These are phyloP conservation scores for Bombylius major DNA, from an alignment of 2,888 invertebrate species.

Conservation along the genomic window DNA sequence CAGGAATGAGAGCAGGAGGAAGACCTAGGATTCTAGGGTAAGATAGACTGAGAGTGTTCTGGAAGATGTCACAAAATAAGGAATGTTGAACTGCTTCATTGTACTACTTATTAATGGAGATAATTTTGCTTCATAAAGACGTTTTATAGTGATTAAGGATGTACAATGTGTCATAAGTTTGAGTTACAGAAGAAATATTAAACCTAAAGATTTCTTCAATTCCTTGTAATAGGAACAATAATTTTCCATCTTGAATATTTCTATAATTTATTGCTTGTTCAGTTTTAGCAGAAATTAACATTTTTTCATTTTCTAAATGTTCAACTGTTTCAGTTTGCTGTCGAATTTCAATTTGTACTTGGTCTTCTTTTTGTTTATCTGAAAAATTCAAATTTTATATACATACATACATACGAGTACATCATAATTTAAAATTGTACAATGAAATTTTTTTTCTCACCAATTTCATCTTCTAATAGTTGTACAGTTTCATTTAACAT, in stretches of 20 bases:
- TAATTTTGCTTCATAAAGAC: too few species aligned
- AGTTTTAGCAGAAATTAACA: slow-evolving; percentile 20
- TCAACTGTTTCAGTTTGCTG: slow-evolving; percentile 30
- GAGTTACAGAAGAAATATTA: too few species aligned
- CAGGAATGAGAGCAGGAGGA: too few species aligned
- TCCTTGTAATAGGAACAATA: slow-evolving; percentile 36
- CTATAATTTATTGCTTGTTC: slow-evolving; percentile 22
- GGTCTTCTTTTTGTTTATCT: slow-evolving; percentile 31
- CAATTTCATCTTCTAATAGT: slow-evolving; percentile 49
- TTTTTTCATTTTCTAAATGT: slow-evolving; percentile 21
- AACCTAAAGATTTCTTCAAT: slow-evolving; percentile 39
- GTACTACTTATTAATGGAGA: too few species aligned
- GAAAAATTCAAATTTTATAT: background rate
- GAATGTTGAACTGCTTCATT: too few species aligned
- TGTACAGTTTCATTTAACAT: slow-evolving; percentile 55
- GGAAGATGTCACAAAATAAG: too few species aligned
- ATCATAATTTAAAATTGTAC: too few species aligned
- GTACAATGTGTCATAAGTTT: too few species aligned
- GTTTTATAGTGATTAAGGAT: too few species aligned
- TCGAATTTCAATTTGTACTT: slow-evolving; percentile 27
- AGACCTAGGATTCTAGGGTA: too few species aligned
- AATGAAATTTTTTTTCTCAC: slow-evolving; percentile 26
- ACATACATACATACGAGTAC: too few species aligned
- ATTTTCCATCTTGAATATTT: slow-evolving; percentile 24
- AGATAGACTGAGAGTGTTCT: too few species aligned